Base-by-base conservation (phyloP, 2,888 invertebrate genomes). In the Dendrolimus pini region DNA sequence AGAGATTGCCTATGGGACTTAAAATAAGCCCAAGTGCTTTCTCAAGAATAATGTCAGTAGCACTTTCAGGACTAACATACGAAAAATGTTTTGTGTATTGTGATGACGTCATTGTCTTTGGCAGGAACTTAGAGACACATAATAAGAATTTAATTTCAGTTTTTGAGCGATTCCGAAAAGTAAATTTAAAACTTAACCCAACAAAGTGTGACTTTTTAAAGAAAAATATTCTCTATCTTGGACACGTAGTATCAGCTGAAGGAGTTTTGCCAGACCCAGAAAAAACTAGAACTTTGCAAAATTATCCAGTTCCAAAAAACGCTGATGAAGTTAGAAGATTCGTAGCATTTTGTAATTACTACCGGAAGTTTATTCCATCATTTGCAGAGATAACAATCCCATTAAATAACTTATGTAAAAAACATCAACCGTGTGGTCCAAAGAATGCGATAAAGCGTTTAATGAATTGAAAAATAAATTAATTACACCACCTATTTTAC, bases 11-110 rank as follows among this genome's bases (percentile, higher is more conserved):
- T 0, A 64, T 64, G 62, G 65, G 63, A 6, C 41, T 65, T 9
- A 65, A 67, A 56, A 65, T 54, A 0, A 61, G 61, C 30, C 62
- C 59, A 1, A 64, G 56, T 57, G 54, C 61, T 3, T 67, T 65
- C 41, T 59, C 61, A 1, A 54, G 65, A 41, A 58, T 64, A 54
- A 60, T 58, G 56, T 42, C 54, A 12, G 41, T 60, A 12, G 56
- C 60, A 7, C 54, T 58, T 56, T 41, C 58, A 8, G 60, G 60
- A 1, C 12, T 60, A 47, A 60, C 13, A 10, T 53, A 56, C 42
- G 60, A 58, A 9, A 58, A 58, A 54, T 57, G 57, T 13, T 52
- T 58, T 14, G 47, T 54, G 8, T 60, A 42, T 7, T 52, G 18
- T 42, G 57, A 42, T 54, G 60, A n/a, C n/a, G n/a, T n/a, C n/a